Percentiles rank a stretch among this genome's conserved stretches.
Conservation (phyloP, 2,888 invertebrate species). For the Ophonus ardosiacus region DNA sequence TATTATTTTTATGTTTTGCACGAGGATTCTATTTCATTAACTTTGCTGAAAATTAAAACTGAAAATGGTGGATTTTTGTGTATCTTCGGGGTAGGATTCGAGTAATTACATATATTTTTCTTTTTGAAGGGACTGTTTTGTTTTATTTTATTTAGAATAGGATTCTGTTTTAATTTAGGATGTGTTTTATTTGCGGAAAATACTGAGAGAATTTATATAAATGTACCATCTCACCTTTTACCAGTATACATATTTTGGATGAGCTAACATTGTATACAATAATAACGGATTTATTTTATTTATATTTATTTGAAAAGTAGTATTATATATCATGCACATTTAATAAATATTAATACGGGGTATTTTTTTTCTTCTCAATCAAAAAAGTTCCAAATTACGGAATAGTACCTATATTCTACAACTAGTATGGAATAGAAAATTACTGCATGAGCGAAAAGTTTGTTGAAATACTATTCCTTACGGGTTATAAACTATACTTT, state of each 20-base stretch:
- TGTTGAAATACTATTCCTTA: too few species aligned
- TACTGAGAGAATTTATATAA: not conserved
- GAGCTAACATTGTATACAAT: too few species aligned
- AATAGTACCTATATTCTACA: too few species aligned
- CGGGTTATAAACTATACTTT: too few species aligned
- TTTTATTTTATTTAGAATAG: not conserved
- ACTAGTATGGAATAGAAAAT: too few species aligned
- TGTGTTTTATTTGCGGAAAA: not conserved
- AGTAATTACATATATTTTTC: constrained; percentile 11
- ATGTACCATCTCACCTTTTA: not conserved
- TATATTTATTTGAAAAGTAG: too few species aligned
- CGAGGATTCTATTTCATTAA: constrained; percentile 58
- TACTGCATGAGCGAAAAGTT: too few species aligned
- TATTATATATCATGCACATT: too few species aligned
- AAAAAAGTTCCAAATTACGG: too few species aligned
- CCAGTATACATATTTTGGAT: not conserved
- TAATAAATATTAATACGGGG: too few species aligned
- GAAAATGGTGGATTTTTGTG: constrained; percentile 34
- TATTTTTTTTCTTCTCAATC: too few species aligned
- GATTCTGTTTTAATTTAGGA: not conserved
- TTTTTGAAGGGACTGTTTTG: not conserved
- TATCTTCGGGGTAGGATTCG: constrained; percentile 20
- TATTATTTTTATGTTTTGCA: constrained; percentile 61
- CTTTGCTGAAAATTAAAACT: constrained; percentile 57
- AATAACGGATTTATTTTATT: not conserved